Percentiles rank a stretch among this genome's conserved stretches.
These are phyloP conservation scores for Paramormyrops kingsleyae DNA, from an alignment of 2,113 vertebrate species.

Conservation along the genomic window DNA sequence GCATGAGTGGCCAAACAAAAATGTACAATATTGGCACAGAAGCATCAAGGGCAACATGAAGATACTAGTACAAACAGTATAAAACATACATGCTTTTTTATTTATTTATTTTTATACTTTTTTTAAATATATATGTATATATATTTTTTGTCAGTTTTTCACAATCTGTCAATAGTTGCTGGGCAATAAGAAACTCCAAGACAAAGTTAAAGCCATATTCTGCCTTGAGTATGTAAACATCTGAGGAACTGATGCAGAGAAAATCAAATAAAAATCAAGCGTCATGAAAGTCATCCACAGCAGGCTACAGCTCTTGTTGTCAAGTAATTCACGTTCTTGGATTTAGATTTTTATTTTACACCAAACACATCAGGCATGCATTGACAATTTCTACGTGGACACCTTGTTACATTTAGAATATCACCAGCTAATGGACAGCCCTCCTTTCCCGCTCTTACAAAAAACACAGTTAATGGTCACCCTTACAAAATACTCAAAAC, in stretches of 20 bases:
- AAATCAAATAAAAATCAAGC: slow-evolving; percentile 24
- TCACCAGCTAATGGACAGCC: slow-evolving; percentile 33
- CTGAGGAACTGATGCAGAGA: slow-evolving; percentile 27
- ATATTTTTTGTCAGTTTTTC: slow-evolving; percentile 58
- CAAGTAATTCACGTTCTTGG: slow-evolving; percentile 25
- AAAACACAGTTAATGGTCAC: slow-evolving; percentile 47
- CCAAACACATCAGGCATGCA: slow-evolving; percentile 71
- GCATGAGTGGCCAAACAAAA: slow-evolving; percentile 67
- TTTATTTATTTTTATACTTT: slow-evolving; percentile 36
- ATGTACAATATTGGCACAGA: slow-evolving; percentile 67
- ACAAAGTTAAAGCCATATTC: slow-evolving; percentile 60
- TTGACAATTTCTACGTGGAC: slow-evolving; percentile 55
- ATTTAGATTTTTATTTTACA: slow-evolving; percentile 47
- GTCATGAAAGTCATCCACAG: slow-evolving; percentile 31
- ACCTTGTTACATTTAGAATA: slow-evolving; percentile 40
- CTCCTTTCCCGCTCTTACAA: slow-evolving; percentile 24
- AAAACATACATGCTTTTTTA: slow-evolving; percentile 70
- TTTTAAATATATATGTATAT: slow-evolving; percentile 65
- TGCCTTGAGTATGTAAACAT: slow-evolving; percentile 43
- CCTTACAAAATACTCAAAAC: slow-evolving; percentile 35
- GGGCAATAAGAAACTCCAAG: slow-evolving; percentile 51
- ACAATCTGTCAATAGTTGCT: slow-evolving; percentile 45
- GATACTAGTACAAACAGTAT: slow-evolving; percentile 70
- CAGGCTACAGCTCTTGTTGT: slow-evolving; percentile 40
- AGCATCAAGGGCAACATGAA: slow-evolving; percentile 70